These are phyloP conservation scores for Melanostigma gelatinosum DNA, from an alignment of 2,113 vertebrate species.

Conservation along the genomic window DNA sequence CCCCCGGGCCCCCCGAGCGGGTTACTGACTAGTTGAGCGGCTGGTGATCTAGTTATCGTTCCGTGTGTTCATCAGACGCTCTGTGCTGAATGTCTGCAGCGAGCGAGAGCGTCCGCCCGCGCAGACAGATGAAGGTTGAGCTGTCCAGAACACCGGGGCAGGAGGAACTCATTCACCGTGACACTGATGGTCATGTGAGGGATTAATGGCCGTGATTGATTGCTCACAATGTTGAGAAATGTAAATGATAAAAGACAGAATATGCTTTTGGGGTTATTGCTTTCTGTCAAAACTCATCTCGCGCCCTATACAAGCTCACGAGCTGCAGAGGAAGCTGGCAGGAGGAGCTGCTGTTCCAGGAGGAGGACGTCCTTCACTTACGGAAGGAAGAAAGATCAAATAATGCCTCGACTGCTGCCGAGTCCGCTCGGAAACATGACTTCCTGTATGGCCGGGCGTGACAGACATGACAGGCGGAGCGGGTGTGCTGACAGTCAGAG, in stretches of 20 bases:
- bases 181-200: background rate
- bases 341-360: slow-evolving; percentile 6
- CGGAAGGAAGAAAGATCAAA: slow-evolving; percentile 38
- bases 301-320: slow-evolving; percentile 37
- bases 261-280: slow-evolving; percentile 12
- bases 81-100: background rate
- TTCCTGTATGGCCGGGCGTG: slow-evolving; percentile 69
- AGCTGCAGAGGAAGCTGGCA: slow-evolving; percentile 26
- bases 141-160: background rate
- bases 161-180: background rate
- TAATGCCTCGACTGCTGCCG: slow-evolving; percentile 41
- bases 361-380: slow-evolving; percentile 46
- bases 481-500: slow-evolving; percentile 67
- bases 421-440: slow-evolving; percentile 65
- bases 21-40: slow-evolving; percentile 7
- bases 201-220: background rate
- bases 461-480: slow-evolving; percentile 77
- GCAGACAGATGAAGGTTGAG: background rate
- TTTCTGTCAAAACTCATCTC: slow-evolving; percentile 36
- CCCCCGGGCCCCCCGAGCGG: background rate
- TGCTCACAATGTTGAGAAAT: background rate
- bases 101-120: background rate
- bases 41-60: background rate
- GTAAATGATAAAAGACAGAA: slow-evolving; percentile 19
- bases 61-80: slow-evolving; percentile 3